Conservation (phyloP, 2,797 vertebrate species). For the Propithecus deckenii region DNA sequence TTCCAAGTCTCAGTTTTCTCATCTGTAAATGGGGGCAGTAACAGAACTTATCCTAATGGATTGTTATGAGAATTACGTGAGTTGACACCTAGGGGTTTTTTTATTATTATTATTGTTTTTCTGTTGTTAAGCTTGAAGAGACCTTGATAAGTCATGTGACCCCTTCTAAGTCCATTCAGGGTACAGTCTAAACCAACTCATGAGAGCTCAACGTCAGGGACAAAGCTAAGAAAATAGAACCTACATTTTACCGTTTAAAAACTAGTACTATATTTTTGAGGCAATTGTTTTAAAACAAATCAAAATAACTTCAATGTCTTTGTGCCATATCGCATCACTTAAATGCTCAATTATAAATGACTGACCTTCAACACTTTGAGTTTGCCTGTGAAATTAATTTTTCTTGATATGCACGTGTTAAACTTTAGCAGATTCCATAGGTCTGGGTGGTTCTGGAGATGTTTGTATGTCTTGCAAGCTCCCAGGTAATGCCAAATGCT, state of each 20-base stretch:
- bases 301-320: not conserved
- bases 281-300: not conserved
- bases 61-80: not conserved
- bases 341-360: not conserved
- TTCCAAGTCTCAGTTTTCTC: not conserved
- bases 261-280: not conserved
- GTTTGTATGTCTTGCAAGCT: not conserved
- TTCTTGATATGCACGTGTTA: not conserved
- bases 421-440: not conserved
- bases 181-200: not conserved
- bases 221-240: not conserved
- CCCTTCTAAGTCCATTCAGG: not conserved
- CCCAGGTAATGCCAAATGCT: not conserved
- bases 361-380: not conserved
- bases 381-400: not conserved
- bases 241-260: not conserved
- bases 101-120: not conserved
- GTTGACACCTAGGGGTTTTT: not conserved
- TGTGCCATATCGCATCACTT: not conserved
- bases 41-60: not conserved
- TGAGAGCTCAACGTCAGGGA: not conserved
- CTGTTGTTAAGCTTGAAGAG: not conserved
- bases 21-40: not conserved
- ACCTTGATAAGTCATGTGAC: not conserved
- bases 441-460: not conserved